phyloP scores from a whole-genome alignment of 2,888 invertebrate genomes.

The Thymelicus sylvestris region DNA sequence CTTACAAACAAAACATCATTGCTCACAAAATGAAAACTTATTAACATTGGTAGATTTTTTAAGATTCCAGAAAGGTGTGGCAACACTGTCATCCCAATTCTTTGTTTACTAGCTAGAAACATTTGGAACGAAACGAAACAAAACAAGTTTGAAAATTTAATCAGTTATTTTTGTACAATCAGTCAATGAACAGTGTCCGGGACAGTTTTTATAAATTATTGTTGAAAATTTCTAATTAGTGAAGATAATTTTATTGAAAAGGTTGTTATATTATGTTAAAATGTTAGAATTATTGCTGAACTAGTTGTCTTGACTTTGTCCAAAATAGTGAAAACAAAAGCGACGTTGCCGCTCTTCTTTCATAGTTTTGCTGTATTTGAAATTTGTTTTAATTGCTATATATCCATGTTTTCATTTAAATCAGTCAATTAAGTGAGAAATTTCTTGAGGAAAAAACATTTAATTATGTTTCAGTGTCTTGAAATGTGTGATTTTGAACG shows the following conservation, averaged over 20 bases:
- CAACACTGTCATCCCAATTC: constrained; percentile 52
- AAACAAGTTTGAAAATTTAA: constrained; percentile 60
- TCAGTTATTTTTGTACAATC: constrained; percentile 52
- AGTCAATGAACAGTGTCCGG: constrained; percentile 22
- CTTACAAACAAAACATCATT: too few relatives aligned
- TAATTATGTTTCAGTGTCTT: constrained; percentile 71
- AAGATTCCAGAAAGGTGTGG: constrained; percentile 43
- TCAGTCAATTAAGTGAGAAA: constrained; percentile 14
- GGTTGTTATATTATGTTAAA: constrained; percentile 12
- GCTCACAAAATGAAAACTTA: not conserved
- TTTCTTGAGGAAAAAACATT: constrained; percentile 48
- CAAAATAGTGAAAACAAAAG: constrained; percentile 52
- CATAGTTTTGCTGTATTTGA: constrained; percentile 15
- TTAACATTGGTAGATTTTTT: constrained; percentile 45
- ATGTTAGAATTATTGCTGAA: not conserved
- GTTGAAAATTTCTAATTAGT: not conserved
- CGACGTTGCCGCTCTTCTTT: constrained; percentile 76
- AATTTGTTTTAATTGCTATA: not conserved
- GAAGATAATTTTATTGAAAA: constrained; percentile 24
- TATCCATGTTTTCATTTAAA: constrained; percentile 14
- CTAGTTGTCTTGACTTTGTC: constrained; percentile 64
- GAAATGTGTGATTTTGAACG: constrained; percentile 78
- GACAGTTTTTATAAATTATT: constrained; percentile 16
- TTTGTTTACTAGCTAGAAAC: constrained; percentile 64
- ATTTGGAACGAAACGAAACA: constrained; percentile 52